These are phyloP conservation scores for Henricia sp. DNA, from an alignment of 53 echinoderm and acorn worm species.

Conservation along the genomic window DNA sequence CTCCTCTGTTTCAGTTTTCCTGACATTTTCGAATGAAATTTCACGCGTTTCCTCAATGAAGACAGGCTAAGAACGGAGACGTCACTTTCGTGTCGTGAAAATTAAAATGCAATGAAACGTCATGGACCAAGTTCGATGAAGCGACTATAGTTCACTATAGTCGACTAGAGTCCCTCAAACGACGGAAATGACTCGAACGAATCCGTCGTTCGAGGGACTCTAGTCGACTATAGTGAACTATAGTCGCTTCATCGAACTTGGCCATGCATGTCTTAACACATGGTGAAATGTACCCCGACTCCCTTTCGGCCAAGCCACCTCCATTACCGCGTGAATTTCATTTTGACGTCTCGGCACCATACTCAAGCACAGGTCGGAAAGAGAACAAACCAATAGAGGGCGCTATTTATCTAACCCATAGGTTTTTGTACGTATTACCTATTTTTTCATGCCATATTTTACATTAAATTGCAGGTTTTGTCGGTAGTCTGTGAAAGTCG, in stretches of 20 bases:
- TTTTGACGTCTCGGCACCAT: conserved; percentile 36
- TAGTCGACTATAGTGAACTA: too few species aligned
- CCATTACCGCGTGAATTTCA: background rate
- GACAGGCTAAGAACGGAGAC: conserved; percentile 9
- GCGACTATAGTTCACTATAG: too few species aligned
- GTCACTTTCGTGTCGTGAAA: conserved; percentile 2
- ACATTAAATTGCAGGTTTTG: too few species aligned
- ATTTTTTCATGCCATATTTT: background rate
- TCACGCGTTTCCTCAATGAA: background rate
- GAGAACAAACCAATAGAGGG: conserved; percentile 3
- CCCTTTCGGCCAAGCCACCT: too few species aligned
- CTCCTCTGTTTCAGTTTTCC: conserved; percentile 87
- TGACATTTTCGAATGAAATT: conserved; percentile 67
- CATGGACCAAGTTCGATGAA: too few species aligned
- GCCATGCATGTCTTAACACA: conserved; percentile 5
- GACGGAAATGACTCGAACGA: too few species aligned
- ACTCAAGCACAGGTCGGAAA: conserved; percentile 18
- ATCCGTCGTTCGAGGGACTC: too few species aligned
- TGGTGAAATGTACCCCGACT: conserved; percentile 25
- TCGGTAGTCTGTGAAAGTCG: too few species aligned
- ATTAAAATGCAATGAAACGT: too few species aligned
- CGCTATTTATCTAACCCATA: background rate
- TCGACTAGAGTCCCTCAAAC: too few species aligned
- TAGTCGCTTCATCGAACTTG: too few species aligned
- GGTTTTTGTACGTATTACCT: background rate